Conservation (phyloP, 2,888 invertebrate species). For the Campoletis raptor region DNA sequence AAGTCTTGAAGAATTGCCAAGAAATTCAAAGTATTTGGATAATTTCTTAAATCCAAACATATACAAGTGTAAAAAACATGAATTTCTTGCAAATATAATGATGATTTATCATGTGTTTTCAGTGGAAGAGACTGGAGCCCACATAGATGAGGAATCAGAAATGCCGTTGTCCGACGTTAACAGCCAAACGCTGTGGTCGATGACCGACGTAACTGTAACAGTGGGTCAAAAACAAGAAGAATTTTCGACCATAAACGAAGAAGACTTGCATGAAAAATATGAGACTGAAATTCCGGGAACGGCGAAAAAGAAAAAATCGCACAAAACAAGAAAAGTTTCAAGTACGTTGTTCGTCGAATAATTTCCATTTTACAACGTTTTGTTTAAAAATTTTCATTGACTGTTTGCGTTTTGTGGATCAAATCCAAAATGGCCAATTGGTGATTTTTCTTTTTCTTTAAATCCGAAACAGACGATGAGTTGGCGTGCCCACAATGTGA, state of each 20-base stretch:
- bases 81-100: conserved; percentile 1
- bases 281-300: conserved; percentile 77
- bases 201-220: conserved; percentile 74
- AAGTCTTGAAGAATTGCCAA: conserved; percentile 81
- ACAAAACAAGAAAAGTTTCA: conserved; percentile 73
- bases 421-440: background rate
- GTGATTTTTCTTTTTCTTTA: conserved; percentile 1
- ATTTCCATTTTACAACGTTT: background rate
- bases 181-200: conserved; percentile 79
- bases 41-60: background rate
- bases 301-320: conserved; percentile 80
- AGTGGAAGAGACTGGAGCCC: conserved; percentile 84
- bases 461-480: conserved; percentile 78
- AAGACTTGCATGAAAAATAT: conserved; percentile 74
- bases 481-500: conserved; percentile 89
- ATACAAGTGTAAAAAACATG: background rate
- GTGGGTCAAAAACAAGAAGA: conserved; percentile 71
- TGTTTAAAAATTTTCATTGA: background rate
- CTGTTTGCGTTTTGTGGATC: background rate
- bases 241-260: conserved; percentile 73
- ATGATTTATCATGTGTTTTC: background rate
- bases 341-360: conserved; percentile 44
- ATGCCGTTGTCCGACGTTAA: conserved; percentile 78
- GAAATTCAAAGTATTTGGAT: background rate
- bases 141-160: conserved; percentile 83